These are phyloP conservation scores for Phenganax subtilis DNA, from an alignment of 92 coral and sea anemone species.

Conservation along the genomic window DNA sequence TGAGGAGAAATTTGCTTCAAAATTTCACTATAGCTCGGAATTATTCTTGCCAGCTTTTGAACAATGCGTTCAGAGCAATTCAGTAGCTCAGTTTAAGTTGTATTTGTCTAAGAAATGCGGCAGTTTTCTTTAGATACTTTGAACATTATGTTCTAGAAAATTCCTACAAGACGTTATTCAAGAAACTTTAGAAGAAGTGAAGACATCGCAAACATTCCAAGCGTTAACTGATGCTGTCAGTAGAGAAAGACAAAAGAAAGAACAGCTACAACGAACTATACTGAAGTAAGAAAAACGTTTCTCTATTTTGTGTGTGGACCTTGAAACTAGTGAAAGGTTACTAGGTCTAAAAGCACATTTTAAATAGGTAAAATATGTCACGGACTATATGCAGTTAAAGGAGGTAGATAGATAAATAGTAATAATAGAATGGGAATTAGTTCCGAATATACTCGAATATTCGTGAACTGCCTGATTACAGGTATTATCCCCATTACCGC, in stretches of 20 bases:
- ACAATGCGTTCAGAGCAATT: too few species aligned
- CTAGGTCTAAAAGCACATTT: background rate
- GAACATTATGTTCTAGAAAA: constrained; percentile 48
- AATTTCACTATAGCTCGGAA: too few species aligned
- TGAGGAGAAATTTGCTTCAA: too few species aligned
- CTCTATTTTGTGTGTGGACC: background rate
- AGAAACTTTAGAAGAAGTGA: constrained; percentile 73
- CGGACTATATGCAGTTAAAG: background rate
- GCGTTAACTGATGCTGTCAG: constrained; percentile 75
- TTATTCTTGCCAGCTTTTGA: too few species aligned
- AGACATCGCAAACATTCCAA: constrained; percentile 58
- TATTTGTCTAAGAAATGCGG: background rate
- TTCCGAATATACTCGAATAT: too few species aligned
- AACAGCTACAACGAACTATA: constrained; percentile 88
- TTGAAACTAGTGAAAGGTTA: background rate
- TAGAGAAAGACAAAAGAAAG: constrained; percentile 85
- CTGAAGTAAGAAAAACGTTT: constrained; percentile 61
- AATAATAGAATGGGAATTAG: too few species aligned
- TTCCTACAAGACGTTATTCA: constrained; percentile 93
- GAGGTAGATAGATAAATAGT: background rate
- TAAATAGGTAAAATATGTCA: background rate
- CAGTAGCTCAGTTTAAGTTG: background rate
- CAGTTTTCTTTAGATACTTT: too few species aligned
- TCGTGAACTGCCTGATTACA: too few species aligned
- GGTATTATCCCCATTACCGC: too few species aligned